phyloP scores from a whole-genome alignment of 2,888 invertebrate species.

The Agrotis exclamationis region DNA sequence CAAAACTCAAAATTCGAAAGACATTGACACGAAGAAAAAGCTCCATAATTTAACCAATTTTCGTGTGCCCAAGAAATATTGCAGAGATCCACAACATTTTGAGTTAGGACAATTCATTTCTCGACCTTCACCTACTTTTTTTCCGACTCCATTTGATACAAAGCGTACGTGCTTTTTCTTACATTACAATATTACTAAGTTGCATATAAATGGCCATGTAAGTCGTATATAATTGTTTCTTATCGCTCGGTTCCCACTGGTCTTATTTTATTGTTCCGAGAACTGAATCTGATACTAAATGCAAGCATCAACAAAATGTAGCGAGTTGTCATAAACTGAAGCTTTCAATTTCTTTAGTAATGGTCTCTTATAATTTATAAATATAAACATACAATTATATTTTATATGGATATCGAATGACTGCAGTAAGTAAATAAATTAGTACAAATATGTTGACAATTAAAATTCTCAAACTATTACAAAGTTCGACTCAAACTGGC shows the following conservation, averaged over 20 bases:
- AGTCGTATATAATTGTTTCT: constrained; percentile 13
- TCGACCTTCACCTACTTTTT: constrained; percentile 1
- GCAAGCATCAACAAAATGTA: constrained; percentile 27
- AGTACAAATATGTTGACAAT: no score
- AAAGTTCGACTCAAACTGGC: no score
- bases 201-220: constrained; percentile 19
- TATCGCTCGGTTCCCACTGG: constrained; percentile 51
- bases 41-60: not conserved
- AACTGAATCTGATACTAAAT: constrained; percentile 34
- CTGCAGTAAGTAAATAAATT: no score
- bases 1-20: not conserved
- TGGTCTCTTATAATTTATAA: not conserved
- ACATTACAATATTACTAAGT: constrained; percentile 33
- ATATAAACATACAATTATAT: no score
- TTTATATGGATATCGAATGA: no score
- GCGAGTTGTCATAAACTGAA: not conserved
- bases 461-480: no score
- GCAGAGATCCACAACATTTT: constrained; percentile 2
- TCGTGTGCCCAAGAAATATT: not conserved
- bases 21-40: not conserved
- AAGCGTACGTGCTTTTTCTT: constrained; percentile 14
- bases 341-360: not conserved
- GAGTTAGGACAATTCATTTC: not conserved
- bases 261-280: constrained; percentile 35
- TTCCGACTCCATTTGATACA: not conserved